Conservation (phyloP, 2,888 invertebrate genomes). For the Xanthia icteritia region DNA sequence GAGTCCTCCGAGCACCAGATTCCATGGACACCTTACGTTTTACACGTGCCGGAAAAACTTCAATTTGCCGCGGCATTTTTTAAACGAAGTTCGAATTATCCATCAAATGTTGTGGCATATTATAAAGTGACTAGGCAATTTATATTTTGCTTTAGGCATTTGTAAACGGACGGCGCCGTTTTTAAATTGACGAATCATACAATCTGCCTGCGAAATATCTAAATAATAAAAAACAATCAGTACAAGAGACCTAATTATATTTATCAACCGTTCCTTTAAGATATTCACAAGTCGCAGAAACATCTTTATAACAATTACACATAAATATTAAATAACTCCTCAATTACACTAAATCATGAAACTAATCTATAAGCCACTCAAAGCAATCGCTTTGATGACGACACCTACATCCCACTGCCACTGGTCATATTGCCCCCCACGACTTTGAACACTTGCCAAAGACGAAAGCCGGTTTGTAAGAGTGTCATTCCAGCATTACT, state of each 20-base stretch:
- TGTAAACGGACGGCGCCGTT: too few relatives aligned
- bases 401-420: not conserved
- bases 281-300: not conserved
- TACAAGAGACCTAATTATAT: not conserved
- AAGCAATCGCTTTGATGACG: constrained; percentile 10
- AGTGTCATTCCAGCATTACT: constrained; percentile 56
- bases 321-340: not conserved
- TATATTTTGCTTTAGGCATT: too few relatives aligned
- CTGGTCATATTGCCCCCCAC: not conserved
- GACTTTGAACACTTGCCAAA: constrained; percentile 34
- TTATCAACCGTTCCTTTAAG: not conserved
- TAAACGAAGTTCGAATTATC: too few relatives aligned
- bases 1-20: too few relatives aligned
- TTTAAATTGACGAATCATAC: too few relatives aligned
- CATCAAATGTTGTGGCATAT: too few relatives aligned
- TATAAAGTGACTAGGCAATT: too few relatives aligned
- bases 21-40: too few relatives aligned
- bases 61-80: too few relatives aligned
- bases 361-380: constrained; percentile 13
- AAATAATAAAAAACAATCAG: too few relatives aligned
- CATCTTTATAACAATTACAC: not conserved
- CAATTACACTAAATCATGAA: not conserved
- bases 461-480: constrained; percentile 39
- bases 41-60: too few relatives aligned
- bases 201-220: too few relatives aligned